Percentiles rank a stretch among this genome's conserved stretches.
Conservation (phyloP, 2,113 vertebrate species). For the Anoplopoma fimbria region DNA sequence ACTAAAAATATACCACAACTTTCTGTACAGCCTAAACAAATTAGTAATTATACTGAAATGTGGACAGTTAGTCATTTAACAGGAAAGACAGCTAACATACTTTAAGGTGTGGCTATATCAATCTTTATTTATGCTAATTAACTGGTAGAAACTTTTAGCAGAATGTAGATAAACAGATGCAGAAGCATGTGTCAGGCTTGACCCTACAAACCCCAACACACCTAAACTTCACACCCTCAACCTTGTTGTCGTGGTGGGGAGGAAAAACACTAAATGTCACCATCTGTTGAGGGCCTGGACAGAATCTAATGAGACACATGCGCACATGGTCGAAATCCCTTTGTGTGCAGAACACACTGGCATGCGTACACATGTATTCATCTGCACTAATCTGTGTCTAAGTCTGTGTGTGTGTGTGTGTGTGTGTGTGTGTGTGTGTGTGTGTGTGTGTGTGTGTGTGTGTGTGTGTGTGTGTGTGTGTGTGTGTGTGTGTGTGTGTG, state of each 20-base stretch:
- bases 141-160: background rate
- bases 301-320: slow-evolving; percentile 44
- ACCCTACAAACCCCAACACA: slow-evolving; percentile 44
- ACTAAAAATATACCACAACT: background rate
- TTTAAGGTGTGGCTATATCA: background rate
- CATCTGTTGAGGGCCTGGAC: slow-evolving; percentile 69
- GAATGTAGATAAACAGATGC: slow-evolving; percentile 31
- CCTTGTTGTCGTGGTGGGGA: slow-evolving; percentile 49
- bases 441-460: slow-evolving; percentile 7
- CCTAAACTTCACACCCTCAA: slow-evolving; percentile 62
- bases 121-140: background rate
- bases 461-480: slow-evolving; percentile 5
- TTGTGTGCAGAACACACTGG: slow-evolving; percentile 18
- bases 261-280: slow-evolving; percentile 64
- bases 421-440: slow-evolving; percentile 19
- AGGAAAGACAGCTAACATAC: background rate
- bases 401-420: background rate
- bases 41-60: background rate
- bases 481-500: background rate
- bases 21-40: background rate
- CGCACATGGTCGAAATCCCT: background rate
- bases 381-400: slow-evolving; percentile 30
- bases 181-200: slow-evolving; percentile 50
- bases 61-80: background rate
- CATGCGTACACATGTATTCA: slow-evolving; percentile 9